phyloP scores from a whole-genome alignment of 2,113 vertebrate genomes.

The Chaenocephalus aceratus region DNA sequence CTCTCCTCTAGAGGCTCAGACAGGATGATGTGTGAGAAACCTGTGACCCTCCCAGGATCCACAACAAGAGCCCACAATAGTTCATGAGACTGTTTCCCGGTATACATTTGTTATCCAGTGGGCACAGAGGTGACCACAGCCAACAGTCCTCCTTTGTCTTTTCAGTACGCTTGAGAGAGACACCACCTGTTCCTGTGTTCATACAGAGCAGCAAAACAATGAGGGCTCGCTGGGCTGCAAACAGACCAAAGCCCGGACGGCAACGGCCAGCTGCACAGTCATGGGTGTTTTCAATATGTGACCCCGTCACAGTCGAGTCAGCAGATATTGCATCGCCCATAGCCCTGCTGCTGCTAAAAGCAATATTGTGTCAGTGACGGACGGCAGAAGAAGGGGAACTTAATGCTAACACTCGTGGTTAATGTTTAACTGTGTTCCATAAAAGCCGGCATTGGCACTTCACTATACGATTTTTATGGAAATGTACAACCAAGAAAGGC shows the following conservation, averaged over 20 bases:
- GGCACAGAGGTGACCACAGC: conserved; percentile 42
- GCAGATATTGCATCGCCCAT: background rate
- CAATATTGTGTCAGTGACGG: conserved; percentile 1
- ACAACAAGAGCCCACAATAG: conserved; percentile 8
- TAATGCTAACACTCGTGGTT: background rate
- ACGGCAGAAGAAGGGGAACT: background rate
- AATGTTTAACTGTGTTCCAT: conserved; percentile 6
- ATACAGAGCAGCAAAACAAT: conserved; percentile 51
- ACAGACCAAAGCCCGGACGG: conserved; percentile 27
- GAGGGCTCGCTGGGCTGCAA: conserved; percentile 57
- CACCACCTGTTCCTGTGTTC: conserved; percentile 61
- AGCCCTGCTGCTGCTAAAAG: conserved; percentile 3
- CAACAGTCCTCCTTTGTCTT: conserved; percentile 58
- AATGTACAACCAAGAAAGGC: conserved; percentile 7
- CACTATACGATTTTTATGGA: conserved; percentile 18
- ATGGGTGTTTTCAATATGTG: conserved; percentile 19
- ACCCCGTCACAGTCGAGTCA: background rate
- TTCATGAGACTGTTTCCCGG: conserved; percentile 34
- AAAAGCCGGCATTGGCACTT: background rate
- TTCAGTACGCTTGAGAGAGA: conserved; percentile 35
- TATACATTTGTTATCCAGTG: conserved; percentile 39
- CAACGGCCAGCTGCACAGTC: conserved; percentile 41
- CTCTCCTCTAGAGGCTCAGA: conserved; percentile 17
- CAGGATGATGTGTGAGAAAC: conserved; percentile 34
- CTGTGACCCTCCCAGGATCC: conserved; percentile 23